Evolutionary conservation across 2,888 invertebrate species (phyloP).

Genomic region (Rhagonycha lutea): DNA sequence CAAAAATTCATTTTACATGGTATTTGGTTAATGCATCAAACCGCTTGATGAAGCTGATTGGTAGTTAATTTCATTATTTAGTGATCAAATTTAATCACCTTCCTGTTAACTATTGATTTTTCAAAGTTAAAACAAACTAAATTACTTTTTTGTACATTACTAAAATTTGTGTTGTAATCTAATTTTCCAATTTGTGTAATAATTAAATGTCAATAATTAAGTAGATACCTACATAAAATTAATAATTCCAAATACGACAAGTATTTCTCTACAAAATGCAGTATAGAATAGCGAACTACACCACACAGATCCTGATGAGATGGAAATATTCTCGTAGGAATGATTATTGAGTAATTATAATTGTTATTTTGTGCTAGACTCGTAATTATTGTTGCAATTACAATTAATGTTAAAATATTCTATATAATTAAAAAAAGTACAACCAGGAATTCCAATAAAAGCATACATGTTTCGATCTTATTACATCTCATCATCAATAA

Average conservation of each 20-base stretch:
- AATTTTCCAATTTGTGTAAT: not conserved
- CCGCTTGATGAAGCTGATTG: not conserved
- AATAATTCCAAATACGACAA: not conserved
- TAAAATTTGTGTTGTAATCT: not conserved
- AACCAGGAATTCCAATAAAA: no score
- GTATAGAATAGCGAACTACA: not conserved
- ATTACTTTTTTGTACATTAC: not conserved
- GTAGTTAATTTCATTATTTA: not conserved
- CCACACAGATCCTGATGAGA: not conserved
- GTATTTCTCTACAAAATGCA: not conserved
- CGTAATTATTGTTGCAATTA: no score
- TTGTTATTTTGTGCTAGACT: not conserved
- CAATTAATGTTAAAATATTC: no score
- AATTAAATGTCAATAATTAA: not conserved
- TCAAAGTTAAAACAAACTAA: not conserved
- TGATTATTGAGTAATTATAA: not conserved
- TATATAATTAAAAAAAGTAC: no score
- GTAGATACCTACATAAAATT: not conserved
- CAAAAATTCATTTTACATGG: not conserved
- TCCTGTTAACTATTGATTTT: not conserved
- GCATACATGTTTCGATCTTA: no score
- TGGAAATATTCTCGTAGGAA: not conserved
- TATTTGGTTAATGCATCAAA: not conserved
- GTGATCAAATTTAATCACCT: not conserved
- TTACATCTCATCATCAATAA: no score